Conservation (phyloP, 2,888 invertebrate species). For the Leptogaster cylindrica region DNA sequence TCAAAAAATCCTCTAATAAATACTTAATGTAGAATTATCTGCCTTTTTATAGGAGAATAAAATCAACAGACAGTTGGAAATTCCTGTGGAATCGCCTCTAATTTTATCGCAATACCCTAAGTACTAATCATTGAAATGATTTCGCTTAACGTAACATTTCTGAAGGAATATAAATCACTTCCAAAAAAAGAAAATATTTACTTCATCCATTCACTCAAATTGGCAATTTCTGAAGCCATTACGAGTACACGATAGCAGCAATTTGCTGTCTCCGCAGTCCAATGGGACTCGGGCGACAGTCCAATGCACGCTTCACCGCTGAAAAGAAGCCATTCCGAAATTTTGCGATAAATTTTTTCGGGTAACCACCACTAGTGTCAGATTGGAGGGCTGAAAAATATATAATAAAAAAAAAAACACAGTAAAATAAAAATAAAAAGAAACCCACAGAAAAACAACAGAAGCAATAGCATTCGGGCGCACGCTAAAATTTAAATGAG, state of each 20-base stretch:
- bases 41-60: no score
- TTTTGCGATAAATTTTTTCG: slow-evolving; percentile 27
- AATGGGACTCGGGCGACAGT: slow-evolving; percentile 32
- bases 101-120: neutral
- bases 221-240: slow-evolving; percentile 43
- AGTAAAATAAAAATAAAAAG: slow-evolving; percentile 21
- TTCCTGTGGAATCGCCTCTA: neutral
- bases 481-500: slow-evolving; percentile 38
- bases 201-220: slow-evolving; percentile 44
- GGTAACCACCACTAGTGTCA: slow-evolving; percentile 22
- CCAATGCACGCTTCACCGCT: slow-evolving; percentile 5
- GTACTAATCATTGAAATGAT: slow-evolving; percentile 31
- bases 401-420: no score
- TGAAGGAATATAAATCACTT: slow-evolving; percentile 29
- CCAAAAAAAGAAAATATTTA: slow-evolving; percentile 44
- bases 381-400: neutral
- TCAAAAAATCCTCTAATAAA: no score
- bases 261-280: slow-evolving; percentile 29
- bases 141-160: slow-evolving; percentile 4
- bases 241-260: slow-evolving; percentile 36
- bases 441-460: slow-evolving; percentile 1
- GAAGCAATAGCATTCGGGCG: slow-evolving; percentile 30
- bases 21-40: no score
- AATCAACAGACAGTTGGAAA: neutral
- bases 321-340: slow-evolving; percentile 3